These are phyloP conservation scores for Epistrophella euchroma DNA, from an alignment of 2,888 invertebrate genomes.

Conservation along the genomic window DNA sequence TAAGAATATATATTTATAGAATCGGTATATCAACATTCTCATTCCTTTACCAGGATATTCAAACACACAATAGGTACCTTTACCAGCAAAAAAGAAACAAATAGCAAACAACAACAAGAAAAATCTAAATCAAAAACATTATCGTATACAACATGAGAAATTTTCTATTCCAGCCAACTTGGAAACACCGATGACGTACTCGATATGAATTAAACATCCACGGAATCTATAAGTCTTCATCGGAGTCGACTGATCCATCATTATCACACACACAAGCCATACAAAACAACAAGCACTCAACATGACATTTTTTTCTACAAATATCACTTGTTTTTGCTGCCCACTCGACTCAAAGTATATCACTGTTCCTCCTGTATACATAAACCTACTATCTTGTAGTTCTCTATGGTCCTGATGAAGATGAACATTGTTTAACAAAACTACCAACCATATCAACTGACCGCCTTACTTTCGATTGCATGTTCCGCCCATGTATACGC, in stretches of 20 bases:
- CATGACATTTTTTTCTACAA: conserved; percentile 46
- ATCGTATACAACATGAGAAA: conserved; percentile 38
- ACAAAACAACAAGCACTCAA: conserved; percentile 49
- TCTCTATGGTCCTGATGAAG: background rate
- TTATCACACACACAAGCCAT: conserved; percentile 50
- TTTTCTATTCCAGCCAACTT: conserved; percentile 57
- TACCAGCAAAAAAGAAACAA: background rate
- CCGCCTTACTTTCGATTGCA: conserved; percentile 66
- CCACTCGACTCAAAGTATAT: background rate
- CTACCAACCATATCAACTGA: background rate
- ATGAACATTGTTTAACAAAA: conserved; percentile 2
- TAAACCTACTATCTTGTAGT: background rate
- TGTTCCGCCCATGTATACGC: conserved; percentile 63
- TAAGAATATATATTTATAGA: background rate
- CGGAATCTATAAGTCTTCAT: conserved; percentile 42
- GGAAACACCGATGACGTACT: conserved; percentile 65
- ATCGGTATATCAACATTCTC: background rate
- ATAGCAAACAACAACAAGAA: background rate
- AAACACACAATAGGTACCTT: no score
- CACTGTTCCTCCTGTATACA: background rate
- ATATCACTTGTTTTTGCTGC: conserved; percentile 21
- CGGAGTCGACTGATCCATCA: conserved; percentile 57
- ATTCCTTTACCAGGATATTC: conserved; percentile 1
- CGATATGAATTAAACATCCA: conserved; percentile 71
- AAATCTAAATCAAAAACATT: conserved; percentile 30